Base-by-base conservation (phyloP, 2,113 vertebrate genomes). In the Grantiella picta region DNA sequence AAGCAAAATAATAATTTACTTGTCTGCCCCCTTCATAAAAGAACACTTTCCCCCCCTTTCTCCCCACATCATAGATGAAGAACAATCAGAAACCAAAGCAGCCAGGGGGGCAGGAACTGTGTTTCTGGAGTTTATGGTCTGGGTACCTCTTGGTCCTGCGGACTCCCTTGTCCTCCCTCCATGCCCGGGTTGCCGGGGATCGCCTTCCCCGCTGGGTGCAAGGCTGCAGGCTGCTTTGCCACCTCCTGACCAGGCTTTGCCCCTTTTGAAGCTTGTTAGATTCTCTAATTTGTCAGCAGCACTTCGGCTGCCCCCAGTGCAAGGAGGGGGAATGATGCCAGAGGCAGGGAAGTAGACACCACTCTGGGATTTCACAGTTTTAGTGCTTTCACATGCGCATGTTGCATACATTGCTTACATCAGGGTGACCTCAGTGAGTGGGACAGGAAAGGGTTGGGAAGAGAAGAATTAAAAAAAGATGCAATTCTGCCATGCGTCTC, bases 1-100 rank as follows among this genome's bases (percentile, higher is more conserved):
- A 82, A 68, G 20, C 31, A 93, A 90, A 97, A 92, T 56, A 93
- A 64, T 78, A 14, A 93, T 86, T 92, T 96, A 28, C 24, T 77
- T 83, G 40, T 78, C 79, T 86, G 25, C 11, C 5, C 29, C 7
- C 29, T 92, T 89, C 31, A 28, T 83, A 71, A 93, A 65, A 45
- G 63, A 59, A 54, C 36, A 44, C 9, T 15, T 63, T 6, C 2
- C 0, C 0, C 3, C 8, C 16, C 3, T 33, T 53, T 73, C 38
- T 15, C 79, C 84, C 84, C 23, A 78, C 78, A 64, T 63, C 2
- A 10, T 11, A 13, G 10, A n/a, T 66, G 47, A 69, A 59, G 47
- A 81, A 33, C 42, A 64, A 50, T 9, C 14, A 22, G 60, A 89
- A 79, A 6, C 9, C 24, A 71, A 68, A 93, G 28, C 36, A 47